Conservation (phyloP, 2,888 invertebrate species). For the Celastrina argiolus region DNA sequence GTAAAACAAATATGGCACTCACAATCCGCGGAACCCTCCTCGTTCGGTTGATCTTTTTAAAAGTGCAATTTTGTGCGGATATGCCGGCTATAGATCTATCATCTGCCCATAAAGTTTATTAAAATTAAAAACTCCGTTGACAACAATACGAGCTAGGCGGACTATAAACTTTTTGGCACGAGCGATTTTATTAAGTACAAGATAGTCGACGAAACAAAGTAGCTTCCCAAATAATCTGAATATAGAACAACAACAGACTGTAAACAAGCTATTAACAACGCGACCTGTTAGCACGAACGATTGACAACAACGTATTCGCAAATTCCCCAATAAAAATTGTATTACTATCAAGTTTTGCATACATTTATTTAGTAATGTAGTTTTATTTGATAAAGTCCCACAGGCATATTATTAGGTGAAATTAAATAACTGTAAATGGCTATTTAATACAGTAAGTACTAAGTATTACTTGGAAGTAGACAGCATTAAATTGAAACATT, state of each 20-base stretch:
- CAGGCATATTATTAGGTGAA: too few species aligned
- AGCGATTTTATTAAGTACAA: not conserved
- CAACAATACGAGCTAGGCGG: not conserved
- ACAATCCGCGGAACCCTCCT: too few species aligned
- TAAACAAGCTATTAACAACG: not conserved
- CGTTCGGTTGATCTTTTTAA: too few species aligned
- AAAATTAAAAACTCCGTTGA: not conserved
- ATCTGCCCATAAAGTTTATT: not conserved
- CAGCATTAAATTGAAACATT: not conserved
- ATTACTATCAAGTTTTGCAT: too few species aligned
- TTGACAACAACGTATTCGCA: too few species aligned
- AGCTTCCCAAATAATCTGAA: not conserved
- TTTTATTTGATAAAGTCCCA: too few species aligned
- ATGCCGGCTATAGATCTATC: not conserved
- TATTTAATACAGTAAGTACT: not conserved
- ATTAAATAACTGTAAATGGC: too few species aligned
- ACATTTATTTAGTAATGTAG: too few species aligned
- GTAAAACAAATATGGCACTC: too few species aligned
- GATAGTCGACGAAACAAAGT: not conserved
- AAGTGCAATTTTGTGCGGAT: not conserved
- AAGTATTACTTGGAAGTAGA: not conserved
- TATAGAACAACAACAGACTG: not conserved
- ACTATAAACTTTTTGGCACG: conserved; percentile 1
- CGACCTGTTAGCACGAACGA: too few species aligned
- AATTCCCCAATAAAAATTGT: too few species aligned